Evolutionary conservation across 2,113 vertebrate genomes (phyloP).

Genomic region (Seriola dumerili): DNA sequence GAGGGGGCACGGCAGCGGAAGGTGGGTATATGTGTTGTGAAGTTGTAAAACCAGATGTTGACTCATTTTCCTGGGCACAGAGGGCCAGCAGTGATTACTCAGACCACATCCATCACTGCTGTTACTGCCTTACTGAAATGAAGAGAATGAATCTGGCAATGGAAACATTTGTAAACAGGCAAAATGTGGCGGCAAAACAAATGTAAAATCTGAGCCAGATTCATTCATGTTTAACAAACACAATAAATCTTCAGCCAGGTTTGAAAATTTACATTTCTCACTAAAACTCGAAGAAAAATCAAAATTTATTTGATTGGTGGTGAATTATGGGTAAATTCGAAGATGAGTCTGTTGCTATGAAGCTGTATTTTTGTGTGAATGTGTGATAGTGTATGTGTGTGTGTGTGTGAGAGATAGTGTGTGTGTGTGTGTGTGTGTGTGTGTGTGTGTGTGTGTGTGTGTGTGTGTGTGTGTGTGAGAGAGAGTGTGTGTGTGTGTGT

Average conservation of each 20-base stretch:
- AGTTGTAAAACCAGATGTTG: slow-evolving; percentile 78
- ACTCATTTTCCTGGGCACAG: slow-evolving; percentile 56
- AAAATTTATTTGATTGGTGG: slow-evolving; percentile 26
- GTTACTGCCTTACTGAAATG: slow-evolving; percentile 69
- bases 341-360: not conserved
- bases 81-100: slow-evolving; percentile 51
- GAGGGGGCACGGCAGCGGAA: slow-evolving; percentile 38
- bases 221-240: slow-evolving; percentile 57
- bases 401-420: slow-evolving; percentile 24
- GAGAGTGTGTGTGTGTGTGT: not conserved
- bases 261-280: slow-evolving; percentile 49
- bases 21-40: slow-evolving; percentile 22
- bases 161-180: slow-evolving; percentile 64
- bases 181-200: slow-evolving; percentile 56
- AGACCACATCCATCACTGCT: slow-evolving; percentile 62
- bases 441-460: too few species aligned
- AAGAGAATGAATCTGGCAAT: slow-evolving; percentile 56
- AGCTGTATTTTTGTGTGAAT: slow-evolving; percentile 9
- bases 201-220: slow-evolving; percentile 37
- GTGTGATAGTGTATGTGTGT: not conserved
- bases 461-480: too few species aligned
- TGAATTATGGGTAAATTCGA: slow-evolving; percentile 43
- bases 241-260: slow-evolving; percentile 49
- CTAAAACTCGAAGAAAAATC: slow-evolving; percentile 32
- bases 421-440: not conserved